Evolutionary conservation across 2,888 invertebrate genomes (phyloP).

Genomic region (Hydraecia micacea): DNA sequence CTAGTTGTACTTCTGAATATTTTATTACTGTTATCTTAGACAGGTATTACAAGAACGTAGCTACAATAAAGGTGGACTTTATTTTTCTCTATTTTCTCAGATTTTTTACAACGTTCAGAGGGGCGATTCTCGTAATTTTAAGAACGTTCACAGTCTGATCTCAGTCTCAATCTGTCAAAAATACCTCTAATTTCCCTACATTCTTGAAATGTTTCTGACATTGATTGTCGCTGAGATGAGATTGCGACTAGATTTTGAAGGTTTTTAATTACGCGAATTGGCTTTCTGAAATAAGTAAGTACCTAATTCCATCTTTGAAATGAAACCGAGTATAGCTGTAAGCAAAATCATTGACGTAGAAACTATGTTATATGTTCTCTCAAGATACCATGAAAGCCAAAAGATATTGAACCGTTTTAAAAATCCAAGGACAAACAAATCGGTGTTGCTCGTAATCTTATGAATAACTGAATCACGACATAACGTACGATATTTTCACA

Average conservation of each 20-base stretch:
- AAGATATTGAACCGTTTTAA: conserved; percentile 10
- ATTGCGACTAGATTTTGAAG: too few relatives aligned
- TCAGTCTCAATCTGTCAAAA: too few relatives aligned
- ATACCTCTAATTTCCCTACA: too few relatives aligned
- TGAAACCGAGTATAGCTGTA: not conserved
- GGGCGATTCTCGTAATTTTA: too few relatives aligned
- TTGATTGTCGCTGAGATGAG: too few relatives aligned
- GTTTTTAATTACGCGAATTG: too few relatives aligned
- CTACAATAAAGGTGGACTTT: not conserved
- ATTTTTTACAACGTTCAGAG: too few relatives aligned
- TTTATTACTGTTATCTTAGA: conserved; percentile 1
- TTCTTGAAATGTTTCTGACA: too few relatives aligned
- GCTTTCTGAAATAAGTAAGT: too few relatives aligned
- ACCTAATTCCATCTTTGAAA: not conserved
- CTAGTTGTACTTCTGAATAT: conserved; percentile 23
- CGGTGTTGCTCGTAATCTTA: conserved; percentile 1
- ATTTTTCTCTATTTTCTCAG: conserved; percentile 7
- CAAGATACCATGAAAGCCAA: not conserved
- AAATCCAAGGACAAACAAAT: conserved; percentile 34
- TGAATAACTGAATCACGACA: conserved; percentile 43
- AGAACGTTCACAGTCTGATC: too few relatives aligned
- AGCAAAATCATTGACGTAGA: not conserved
- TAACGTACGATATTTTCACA: conserved; percentile 42
- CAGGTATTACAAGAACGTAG: conserved; percentile 13
- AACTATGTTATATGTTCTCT: not conserved